A percentile compares a stretch with the other conserved stretches of the same genome.
Evolutionary conservation across 1,140 invertebrate species (phyloP).

Genomic region (Cepaea nemoralis): DNA sequence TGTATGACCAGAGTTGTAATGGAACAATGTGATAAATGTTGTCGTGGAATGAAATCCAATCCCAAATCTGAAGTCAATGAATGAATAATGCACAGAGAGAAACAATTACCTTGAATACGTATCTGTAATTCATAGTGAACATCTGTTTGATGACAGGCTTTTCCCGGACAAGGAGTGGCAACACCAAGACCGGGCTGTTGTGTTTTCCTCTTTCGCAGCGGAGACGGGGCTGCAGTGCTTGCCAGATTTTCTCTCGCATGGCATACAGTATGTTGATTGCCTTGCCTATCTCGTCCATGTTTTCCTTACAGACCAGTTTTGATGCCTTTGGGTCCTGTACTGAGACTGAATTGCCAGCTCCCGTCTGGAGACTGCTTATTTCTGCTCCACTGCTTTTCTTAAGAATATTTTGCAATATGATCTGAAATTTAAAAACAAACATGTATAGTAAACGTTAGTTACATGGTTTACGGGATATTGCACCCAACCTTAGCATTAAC

Average conservation of each 20-base stretch:
- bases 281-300: constrained; percentile 49
- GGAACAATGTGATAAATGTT: too few relatives aligned
- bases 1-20: too few relatives aligned
- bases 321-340: constrained; percentile 43
- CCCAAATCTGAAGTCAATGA: too few relatives aligned
- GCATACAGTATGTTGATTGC: constrained; percentile 56
- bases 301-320: constrained; percentile 49
- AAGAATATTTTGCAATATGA: constrained; percentile 32
- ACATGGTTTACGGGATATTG: too few relatives aligned
- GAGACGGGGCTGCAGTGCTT: constrained; percentile 56
- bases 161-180: constrained; percentile 60
- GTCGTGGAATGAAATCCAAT: too few relatives aligned
- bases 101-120: constrained; percentile 42
- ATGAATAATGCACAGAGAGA: neutral
- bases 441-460: neutral
- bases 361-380: constrained; percentile 26
- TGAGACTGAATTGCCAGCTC: constrained; percentile 16
- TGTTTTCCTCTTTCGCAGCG: constrained; percentile 65
- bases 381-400: constrained; percentile 34
- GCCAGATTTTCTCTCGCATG: constrained; percentile 63
- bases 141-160: constrained; percentile 50
- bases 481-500: too few relatives aligned
- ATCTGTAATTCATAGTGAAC: constrained; percentile 60
- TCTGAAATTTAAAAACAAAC: constrained; percentile 2
- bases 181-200: constrained; percentile 68